Evolutionary conservation across 64 coral and sea anemone species (phyloP), one percentile per base, ranked within the genome.

Genomic region (Pocillopora verrucosa): DNA sequence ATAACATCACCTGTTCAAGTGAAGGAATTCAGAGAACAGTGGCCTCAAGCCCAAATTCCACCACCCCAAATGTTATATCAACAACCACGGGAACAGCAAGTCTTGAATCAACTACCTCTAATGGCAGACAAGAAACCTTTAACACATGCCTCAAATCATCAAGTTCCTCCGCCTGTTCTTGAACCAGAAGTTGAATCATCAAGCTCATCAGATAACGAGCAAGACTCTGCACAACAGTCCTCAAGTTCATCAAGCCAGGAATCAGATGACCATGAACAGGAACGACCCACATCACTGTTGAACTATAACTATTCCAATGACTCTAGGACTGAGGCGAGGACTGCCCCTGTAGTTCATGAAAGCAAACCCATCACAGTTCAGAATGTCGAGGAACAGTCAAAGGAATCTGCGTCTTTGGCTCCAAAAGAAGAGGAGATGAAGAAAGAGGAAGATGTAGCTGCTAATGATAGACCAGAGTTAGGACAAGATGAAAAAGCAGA

Each of bases 201-300:
- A 64, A 83, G 80, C 61, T 83, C 80, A 13, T 83, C 80, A 20
- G 80, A 65, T 56, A 82, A 82, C 16, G 79, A 82, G 16, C 35
- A 37, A 19, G 80, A 83, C 61, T 83, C 80, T 12, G 35, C 34
- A 10, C 80, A 83, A 61, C 80, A 83, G 61, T 68, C 80, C 13
- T 84, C 82, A 56, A 84, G 82, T 84, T 72, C 80, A 13, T 84
- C 82, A 13, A 84, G 75, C 73, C 57, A 45, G 61, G 86, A 61
- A 61, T 26, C 60, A 36, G 69, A 59, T 25, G 35, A 86, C 4
- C 61, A 86, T 19, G 58, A 60, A 13, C 70, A 87, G n/a, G 70
- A 76, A 36, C 70, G 30, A 11, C 70, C 70, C 10, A 76, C 69
- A 30, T 76, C 86, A 25, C 45, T 77, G 61, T 62, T 76, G 73